Conservation (phyloP, 2,797 vertebrate species). For the Perodicticus potto region DNA sequence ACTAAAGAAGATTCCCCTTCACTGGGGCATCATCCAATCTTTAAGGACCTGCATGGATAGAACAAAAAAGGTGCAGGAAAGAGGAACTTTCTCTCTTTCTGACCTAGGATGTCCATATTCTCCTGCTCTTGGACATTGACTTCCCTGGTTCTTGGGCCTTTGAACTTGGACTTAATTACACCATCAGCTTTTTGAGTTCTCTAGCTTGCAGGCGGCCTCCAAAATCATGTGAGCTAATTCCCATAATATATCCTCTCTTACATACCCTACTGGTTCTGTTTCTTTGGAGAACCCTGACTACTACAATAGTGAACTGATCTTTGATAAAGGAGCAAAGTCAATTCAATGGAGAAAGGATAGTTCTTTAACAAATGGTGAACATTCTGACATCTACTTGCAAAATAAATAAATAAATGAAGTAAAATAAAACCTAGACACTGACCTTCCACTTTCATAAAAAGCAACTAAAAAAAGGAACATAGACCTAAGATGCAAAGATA, state of each 20-base stretch:
- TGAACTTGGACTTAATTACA: background rate
- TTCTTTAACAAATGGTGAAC: background rate
- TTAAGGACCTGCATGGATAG: background rate
- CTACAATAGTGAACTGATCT: background rate
- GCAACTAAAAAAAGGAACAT: background rate
- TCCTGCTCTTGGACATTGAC: background rate
- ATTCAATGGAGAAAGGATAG: background rate
- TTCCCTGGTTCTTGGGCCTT: background rate
- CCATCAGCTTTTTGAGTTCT: background rate
- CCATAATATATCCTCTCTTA: background rate
- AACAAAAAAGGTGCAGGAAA: background rate
- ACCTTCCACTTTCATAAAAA: background rate
- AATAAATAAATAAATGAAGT: background rate
- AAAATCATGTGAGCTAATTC: too few relatives aligned
- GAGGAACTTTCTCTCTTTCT: background rate
- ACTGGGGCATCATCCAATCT: background rate
- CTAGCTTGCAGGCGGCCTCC: background rate
- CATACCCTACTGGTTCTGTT: background rate
- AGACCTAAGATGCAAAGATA: background rate
- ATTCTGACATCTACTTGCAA: background rate
- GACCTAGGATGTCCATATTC: background rate
- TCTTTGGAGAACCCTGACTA: background rate
- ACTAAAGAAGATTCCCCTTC: background rate
- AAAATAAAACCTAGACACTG: background rate
- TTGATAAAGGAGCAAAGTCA: background rate